These are phyloP conservation scores for Porites lutea DNA, from an alignment of 64 coral and sea anemone genomes.

Conservation along the genomic window DNA sequence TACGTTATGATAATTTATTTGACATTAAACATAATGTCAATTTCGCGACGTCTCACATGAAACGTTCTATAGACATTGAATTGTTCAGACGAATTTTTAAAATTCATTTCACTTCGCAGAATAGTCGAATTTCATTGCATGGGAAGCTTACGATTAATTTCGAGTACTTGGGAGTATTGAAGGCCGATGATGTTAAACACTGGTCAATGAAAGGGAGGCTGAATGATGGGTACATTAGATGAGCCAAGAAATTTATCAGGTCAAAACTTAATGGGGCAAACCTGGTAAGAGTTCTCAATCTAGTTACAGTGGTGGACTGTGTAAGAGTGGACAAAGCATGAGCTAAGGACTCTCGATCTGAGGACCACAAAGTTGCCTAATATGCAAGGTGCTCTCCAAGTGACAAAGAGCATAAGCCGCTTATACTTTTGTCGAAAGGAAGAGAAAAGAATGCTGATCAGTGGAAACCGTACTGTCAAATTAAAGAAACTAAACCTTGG, in stretches of 20 bases:
- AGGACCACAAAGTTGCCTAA: not conserved
- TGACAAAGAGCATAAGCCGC: not conserved
- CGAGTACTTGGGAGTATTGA: slow-evolving; percentile 15
- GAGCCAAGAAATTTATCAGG: not conserved
- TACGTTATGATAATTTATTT: too few species aligned
- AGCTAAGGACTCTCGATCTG: not conserved
- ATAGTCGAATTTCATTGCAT: too few species aligned
- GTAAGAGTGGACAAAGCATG: not conserved
- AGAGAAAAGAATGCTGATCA: not conserved
- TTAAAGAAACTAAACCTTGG: not conserved
- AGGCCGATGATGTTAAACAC: not conserved
- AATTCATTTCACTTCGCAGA: too few species aligned
- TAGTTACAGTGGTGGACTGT: slow-evolving; percentile 10
- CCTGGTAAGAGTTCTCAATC: not conserved
- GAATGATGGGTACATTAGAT: not conserved
- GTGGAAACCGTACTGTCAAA: not conserved
- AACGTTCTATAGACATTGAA: too few species aligned
- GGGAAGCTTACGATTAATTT: too few species aligned
- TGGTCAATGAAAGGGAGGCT: not conserved
- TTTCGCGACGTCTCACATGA: too few species aligned
- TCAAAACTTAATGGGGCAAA: slow-evolving; percentile 18
- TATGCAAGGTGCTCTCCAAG: not conserved
- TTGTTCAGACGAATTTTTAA: too few species aligned
- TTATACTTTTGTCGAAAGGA: slow-evolving; percentile 9
- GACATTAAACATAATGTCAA: too few species aligned